Evolutionary conservation across 2,113 vertebrate genomes (phyloP), one percentile per base, ranked within the genome.

Genomic region (Reinhardtius hippoglossoides): DNA sequence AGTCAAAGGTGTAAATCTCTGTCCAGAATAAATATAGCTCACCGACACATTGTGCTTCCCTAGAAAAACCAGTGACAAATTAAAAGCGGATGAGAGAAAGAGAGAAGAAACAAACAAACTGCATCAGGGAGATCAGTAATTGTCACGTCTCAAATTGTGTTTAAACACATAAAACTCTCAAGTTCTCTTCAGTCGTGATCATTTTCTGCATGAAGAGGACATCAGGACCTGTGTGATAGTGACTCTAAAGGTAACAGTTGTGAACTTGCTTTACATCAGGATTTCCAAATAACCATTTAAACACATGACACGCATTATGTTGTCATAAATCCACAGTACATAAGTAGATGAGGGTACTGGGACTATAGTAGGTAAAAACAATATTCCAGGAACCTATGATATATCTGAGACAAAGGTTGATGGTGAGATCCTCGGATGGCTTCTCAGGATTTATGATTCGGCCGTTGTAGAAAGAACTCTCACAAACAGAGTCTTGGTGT

Each of bases 401-500:
- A 16, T 52, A 59, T 80, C 48, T 4, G 26, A 74, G 65, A 83
- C 67, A 64, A 64, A 67, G 37, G 58, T 21, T 57, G 50, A 76
- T 20, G 68, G 31, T 48, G 5, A 67, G 67, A 75, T 81, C 56
- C 35, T 24, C 3, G 35, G 55, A 61, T 52, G 37, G 12, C 24
- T 42, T 76, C 3, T 58, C 54, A 37, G 66, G 61, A 67, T 75
- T 81, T 87, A 95, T 10, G 93, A 84, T 64, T 95, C 93, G 35
- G 97, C 96, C 0, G 96, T 96, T 52, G 96, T 97, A 21, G 96
- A 94, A 71, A 95, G 79, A 83, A 96, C 96, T 82, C 73, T 79
- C 83, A 99, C 95, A 80, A 95, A 98, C 15, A 98, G 46, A 5
- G 96, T 97, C 94, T 97, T 97, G 81, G 79, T 95, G 91, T 96